Evolutionary conservation across 2,113 vertebrate genomes (phyloP).

Genomic region (Boulengeromyrus knoepffleri): DNA sequence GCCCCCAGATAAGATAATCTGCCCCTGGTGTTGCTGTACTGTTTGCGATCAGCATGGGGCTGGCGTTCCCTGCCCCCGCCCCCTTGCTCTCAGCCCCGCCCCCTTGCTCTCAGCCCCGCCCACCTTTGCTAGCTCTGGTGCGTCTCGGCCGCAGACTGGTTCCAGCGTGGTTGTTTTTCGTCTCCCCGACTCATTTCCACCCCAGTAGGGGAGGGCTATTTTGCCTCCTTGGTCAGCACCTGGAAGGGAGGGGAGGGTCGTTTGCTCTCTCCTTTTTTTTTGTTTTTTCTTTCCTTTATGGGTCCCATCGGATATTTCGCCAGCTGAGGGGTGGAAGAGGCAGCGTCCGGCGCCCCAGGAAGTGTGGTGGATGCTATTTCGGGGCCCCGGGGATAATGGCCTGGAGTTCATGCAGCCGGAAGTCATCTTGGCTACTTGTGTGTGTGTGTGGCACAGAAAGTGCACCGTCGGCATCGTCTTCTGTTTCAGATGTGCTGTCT

Average conservation of each 20-base stretch:
- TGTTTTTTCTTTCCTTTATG: background rate
- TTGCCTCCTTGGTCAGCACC: background rate
- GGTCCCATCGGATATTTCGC: background rate
- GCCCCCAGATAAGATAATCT: background rate
- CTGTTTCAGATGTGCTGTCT: constrained; percentile 31
- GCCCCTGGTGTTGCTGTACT: background rate
- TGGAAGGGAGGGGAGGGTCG: background rate
- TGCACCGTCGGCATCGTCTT: constrained; percentile 16
- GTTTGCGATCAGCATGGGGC: background rate
- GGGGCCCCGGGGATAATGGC: background rate
- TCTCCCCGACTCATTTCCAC: background rate
- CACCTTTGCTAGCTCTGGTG: background rate
- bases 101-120: background rate
- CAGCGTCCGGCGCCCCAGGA: constrained; percentile 19
- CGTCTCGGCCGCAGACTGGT: background rate
- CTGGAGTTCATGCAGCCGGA: background rate
- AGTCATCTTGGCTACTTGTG: background rate
- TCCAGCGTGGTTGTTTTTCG: background rate
- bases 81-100: no score
- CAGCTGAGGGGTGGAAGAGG: constrained; percentile 1
- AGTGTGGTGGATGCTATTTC: background rate
- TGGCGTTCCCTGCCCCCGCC: background rate
- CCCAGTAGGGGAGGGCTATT: background rate
- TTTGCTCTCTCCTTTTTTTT: background rate
- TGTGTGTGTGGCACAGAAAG: background rate